phyloP scores from a whole-genome alignment of 2,888 invertebrate genomes.

The Magallana nippona region DNA sequence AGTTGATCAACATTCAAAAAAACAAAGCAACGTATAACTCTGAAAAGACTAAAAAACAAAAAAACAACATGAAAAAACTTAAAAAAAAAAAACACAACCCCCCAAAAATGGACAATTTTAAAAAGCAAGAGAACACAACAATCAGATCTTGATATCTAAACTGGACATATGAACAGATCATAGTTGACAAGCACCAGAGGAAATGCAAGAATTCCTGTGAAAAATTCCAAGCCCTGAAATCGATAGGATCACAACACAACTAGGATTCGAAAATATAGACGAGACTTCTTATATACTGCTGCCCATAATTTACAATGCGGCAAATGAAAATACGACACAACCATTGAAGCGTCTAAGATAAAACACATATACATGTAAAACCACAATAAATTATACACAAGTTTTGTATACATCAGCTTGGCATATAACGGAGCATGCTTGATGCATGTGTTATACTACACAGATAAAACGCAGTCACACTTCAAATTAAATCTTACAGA shows the following conservation, averaged over 20 bases:
- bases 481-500: no score
- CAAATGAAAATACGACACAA: neutral
- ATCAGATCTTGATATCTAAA: neutral
- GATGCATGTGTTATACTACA: no score
- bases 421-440: neutral
- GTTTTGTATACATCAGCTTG: neutral
- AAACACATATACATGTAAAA: neutral
- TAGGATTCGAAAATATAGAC: neutral
- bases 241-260: constrained; percentile 15
- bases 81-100: neutral
- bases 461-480: no score
- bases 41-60: neutral
- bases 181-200: constrained; percentile 7
- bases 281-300: neutral
- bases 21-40: no score
- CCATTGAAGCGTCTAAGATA: neutral
- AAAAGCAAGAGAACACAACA: constrained; percentile 14
- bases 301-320: constrained; percentile 27
- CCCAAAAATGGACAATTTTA: neutral
- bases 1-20: no score
- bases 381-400: neutral
- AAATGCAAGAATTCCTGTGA: neutral
- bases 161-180: neutral
- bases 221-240: neutral
- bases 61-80: neutral